Conservation (phyloP, 2,888 invertebrate genomes). For the Chouioia cunea region DNA sequence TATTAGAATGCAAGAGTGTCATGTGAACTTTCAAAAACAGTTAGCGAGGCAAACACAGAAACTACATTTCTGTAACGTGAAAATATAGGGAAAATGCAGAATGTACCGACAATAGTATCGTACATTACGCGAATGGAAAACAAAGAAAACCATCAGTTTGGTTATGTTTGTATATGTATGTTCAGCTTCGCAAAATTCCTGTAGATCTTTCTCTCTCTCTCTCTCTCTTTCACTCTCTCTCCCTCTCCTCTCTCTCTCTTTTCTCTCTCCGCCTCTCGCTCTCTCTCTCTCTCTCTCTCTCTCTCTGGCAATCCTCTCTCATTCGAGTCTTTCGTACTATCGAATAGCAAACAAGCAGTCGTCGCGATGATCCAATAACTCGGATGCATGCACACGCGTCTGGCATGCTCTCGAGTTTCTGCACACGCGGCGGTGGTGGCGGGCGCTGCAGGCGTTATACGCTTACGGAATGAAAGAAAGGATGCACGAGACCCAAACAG, state of each 20-base stretch:
- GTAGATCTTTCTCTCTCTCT: background rate
- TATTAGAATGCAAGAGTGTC: too few species aligned
- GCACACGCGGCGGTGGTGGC: slow-evolving; percentile 1
- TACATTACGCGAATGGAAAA: slow-evolving; percentile 16
- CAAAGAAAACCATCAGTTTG: slow-evolving; percentile 12
- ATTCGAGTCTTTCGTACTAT: slow-evolving; percentile 44
- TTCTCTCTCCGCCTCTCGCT: slow-evolving; percentile 3
- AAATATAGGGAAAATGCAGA: too few species aligned
- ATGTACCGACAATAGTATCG: background rate
- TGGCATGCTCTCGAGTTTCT: background rate
- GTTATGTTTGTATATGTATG: background rate
- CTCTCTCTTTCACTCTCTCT: slow-evolving; percentile 1
- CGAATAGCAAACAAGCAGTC: slow-evolving; percentile 48
- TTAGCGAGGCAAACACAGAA: too few species aligned
- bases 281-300: background rate
- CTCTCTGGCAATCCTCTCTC: background rate
- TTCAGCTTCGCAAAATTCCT: slow-evolving; percentile 24
- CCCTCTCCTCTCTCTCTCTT: background rate
- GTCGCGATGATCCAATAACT: slow-evolving; percentile 51
- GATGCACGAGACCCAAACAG: background rate
- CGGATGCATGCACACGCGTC: slow-evolving; percentile 36
- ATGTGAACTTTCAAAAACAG: too few species aligned
- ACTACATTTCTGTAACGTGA: too few species aligned
- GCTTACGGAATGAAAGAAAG: slow-evolving; percentile 30
- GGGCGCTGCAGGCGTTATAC: slow-evolving; percentile 11